These are phyloP conservation scores for Girardinichthys multiradiatus DNA, from an alignment of 2,113 vertebrate genomes.

Conservation along the genomic window DNA sequence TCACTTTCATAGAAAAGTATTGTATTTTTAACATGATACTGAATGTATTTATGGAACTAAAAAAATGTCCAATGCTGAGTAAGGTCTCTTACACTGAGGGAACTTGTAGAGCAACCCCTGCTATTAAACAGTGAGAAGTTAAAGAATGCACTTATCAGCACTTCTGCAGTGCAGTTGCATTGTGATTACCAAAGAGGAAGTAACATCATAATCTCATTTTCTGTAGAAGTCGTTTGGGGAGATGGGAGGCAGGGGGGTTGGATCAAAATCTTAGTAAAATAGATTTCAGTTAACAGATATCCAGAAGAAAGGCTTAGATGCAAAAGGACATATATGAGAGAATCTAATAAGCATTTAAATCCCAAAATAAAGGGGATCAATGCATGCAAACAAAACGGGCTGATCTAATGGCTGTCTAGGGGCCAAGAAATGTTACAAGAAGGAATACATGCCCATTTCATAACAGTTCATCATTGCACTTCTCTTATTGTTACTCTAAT, in stretches of 20 bases:
- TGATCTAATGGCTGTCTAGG: background rate
- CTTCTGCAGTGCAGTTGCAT: constrained; percentile 39
- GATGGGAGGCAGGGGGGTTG: background rate
- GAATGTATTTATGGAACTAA: constrained; percentile 52
- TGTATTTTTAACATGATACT: constrained; percentile 32
- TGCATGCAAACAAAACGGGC: background rate
- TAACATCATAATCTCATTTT: constrained; percentile 56
- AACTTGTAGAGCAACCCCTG: constrained; percentile 11
- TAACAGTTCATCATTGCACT: background rate
- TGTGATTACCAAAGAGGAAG: constrained; percentile 71
- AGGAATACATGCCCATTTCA: constrained; percentile 12
- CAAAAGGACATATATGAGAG: background rate
- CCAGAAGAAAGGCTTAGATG: background rate
- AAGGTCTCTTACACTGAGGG: constrained; percentile 48
- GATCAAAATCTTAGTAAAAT: constrained; percentile 15
- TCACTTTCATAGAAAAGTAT: constrained; percentile 78
- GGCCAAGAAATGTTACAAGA: constrained; percentile 3
- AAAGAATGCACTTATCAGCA: constrained; percentile 54
- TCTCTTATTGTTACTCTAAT: background rate
- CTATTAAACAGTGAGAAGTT: constrained; percentile 30
- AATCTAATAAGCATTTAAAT: background rate
- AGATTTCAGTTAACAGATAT: constrained; percentile 2
- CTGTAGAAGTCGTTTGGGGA: background rate
- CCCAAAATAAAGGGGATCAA: constrained; percentile 11
- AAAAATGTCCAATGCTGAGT: constrained; percentile 36